These are phyloP conservation scores for Patiria pectinifera DNA, from an alignment of 53 echinoderm and acorn worm genomes.

Conservation along the genomic window DNA sequence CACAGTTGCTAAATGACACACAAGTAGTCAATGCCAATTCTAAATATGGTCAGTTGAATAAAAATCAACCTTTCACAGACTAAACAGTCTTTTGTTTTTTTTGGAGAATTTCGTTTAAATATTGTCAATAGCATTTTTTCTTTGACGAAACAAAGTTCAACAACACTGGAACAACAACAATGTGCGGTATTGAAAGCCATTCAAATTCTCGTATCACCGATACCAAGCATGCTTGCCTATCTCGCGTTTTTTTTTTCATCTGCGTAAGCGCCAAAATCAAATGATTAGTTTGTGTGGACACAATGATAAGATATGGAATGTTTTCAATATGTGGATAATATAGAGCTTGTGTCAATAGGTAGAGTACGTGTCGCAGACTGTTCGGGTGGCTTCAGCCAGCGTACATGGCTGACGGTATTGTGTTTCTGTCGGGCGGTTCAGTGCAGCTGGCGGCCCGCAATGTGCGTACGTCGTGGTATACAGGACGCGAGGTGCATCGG, in stretches of 20 bases:
- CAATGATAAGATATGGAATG: not conserved
- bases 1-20: not conserved
- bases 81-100: not conserved
- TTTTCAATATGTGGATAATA: not conserved
- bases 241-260: not conserved
- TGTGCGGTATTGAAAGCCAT: not conserved
- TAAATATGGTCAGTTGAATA: not conserved
- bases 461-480: not conserved
- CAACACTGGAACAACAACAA: constrained; percentile 4
- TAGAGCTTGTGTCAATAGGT: not conserved
- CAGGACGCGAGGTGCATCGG: not conserved
- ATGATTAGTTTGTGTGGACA: not conserved
- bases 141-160: not conserved
- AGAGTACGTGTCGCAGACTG: not conserved
- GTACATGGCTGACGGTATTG: not conserved
- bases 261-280: constrained; percentile 9
- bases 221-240: not conserved
- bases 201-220: not conserved
- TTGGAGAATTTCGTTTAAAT: not conserved
- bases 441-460: not conserved
- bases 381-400: not conserved
- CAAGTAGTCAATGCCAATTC: not conserved
- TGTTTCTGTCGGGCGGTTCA: not conserved
- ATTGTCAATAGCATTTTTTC: not conserved
- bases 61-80: not conserved